Conservation (phyloP, 2,888 invertebrate genomes). For the Cantharis rufa region DNA sequence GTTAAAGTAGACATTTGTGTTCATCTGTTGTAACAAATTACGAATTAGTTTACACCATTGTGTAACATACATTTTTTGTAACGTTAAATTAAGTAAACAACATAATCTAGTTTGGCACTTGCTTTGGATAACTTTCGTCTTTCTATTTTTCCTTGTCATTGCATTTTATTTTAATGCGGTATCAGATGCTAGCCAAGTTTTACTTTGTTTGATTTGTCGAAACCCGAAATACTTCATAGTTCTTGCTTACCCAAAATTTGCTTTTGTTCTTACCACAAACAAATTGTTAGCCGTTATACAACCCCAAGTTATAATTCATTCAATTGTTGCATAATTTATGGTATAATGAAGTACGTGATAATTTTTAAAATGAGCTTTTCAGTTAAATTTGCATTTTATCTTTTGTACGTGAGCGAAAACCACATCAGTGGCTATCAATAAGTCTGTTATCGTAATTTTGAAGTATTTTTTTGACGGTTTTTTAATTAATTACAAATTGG, state of each 20-base stretch:
- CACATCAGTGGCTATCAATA: not conserved
- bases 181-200: not conserved
- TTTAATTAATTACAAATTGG: not conserved
- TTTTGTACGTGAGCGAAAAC: not conserved
- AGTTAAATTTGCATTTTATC: not conserved
- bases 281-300: not conserved
- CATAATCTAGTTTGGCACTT: not conserved
- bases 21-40: not conserved
- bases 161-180: not conserved
- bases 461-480: not conserved
- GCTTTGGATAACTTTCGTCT: not conserved
- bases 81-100: not conserved
- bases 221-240: not conserved
- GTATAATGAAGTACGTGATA: not conserved
- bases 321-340: not conserved
- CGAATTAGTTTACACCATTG: not conserved
- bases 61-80: not conserved
- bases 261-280: not conserved
- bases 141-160: not conserved
- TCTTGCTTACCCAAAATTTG: not conserved
- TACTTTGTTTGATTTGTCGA: not conserved
- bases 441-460: not conserved
- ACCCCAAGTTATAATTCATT: not conserved
- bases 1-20: not conserved
- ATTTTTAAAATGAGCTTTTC: not conserved